These are phyloP conservation scores for Danionella cerebrum DNA, from an alignment of 2,113 vertebrate genomes.

Conservation along the genomic window DNA sequence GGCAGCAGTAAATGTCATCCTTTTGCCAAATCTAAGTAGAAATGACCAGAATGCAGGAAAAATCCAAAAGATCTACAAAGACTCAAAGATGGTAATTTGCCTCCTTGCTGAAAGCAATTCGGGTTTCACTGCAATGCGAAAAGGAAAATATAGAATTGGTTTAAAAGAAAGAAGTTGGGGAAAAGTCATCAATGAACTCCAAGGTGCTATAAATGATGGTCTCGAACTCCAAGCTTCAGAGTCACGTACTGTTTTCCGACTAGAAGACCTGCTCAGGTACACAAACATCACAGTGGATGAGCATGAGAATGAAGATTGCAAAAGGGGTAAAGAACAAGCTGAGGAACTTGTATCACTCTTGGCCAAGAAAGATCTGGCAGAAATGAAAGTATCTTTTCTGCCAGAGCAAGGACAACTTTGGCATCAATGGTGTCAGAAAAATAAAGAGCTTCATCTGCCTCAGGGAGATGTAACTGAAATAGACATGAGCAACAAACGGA, in stretches of 20 bases:
- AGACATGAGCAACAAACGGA: constrained; percentile 45
- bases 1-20: constrained; percentile 49
- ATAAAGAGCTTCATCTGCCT: constrained; percentile 40
- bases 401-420: constrained; percentile 24
- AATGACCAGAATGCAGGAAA: neutral
- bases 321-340: constrained; percentile 1
- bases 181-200: neutral
- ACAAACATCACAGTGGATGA: neutral
- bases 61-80: neutral
- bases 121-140: neutral
- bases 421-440: constrained; percentile 21
- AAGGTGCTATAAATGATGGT: constrained; percentile 19
- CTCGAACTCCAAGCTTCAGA: neutral
- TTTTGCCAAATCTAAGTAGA: constrained; percentile 35
- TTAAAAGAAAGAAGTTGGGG: neutral
- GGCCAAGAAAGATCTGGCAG: neutral
- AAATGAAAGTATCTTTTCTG: constrained; percentile 5
- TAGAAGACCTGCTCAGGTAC: neutral
- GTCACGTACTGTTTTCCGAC: no score
- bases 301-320: neutral
- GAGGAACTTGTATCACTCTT: neutral
- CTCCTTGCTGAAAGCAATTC: constrained; percentile 4
- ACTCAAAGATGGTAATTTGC: neutral
- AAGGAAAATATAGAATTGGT: neutral
- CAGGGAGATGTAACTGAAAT: constrained; percentile 47